These are phyloP conservation scores for Mesoligia furuncula DNA, from an alignment of 2,888 invertebrate genomes.

Conservation along the genomic window DNA sequence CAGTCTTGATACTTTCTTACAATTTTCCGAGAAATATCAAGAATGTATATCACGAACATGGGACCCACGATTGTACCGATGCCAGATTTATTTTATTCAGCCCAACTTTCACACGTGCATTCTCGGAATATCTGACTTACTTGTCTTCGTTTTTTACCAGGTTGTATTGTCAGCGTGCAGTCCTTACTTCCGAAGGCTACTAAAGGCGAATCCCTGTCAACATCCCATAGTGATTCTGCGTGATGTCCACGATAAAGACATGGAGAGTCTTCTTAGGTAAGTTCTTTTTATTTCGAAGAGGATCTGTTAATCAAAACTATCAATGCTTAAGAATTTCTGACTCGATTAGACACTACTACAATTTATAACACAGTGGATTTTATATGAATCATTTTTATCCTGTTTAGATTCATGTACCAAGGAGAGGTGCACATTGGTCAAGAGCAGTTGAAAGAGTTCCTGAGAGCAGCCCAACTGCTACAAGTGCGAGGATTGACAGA, in stretches of 20 bases:
- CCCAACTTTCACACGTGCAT: slow-evolving; percentile 38
- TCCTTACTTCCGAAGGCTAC: slow-evolving; percentile 96
- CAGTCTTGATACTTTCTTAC: slow-evolving; percentile 38
- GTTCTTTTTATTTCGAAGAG: neutral
- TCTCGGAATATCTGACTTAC: slow-evolving; percentile 20
- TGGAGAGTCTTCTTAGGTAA: slow-evolving; percentile 95
- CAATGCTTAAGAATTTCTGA: neutral
- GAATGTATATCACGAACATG: slow-evolving; percentile 43
- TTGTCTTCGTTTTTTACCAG: slow-evolving; percentile 65
- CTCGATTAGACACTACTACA: neutral
- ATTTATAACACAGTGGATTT: neutral
- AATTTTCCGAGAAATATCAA: slow-evolving; percentile 44
- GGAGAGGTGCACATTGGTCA: slow-evolving; percentile 97
- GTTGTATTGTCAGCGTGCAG: slow-evolving; percentile 97
- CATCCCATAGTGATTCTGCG: slow-evolving; percentile 97
- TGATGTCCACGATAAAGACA: slow-evolving; percentile 96
- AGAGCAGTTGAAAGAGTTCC: slow-evolving; percentile 95
- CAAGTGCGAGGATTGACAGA: slow-evolving; percentile 97
- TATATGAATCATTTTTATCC: neutral
- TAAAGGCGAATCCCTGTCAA: slow-evolving; percentile 97
- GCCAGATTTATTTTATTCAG: slow-evolving; percentile 31
- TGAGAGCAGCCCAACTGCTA: slow-evolving; percentile 96
- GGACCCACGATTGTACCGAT: slow-evolving; percentile 27
- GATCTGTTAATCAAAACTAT: neutral
- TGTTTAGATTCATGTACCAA: slow-evolving; percentile 96